Evolutionary conservation across 2,888 invertebrate genomes (phyloP).

Genomic region (Empis stercorea): DNA sequence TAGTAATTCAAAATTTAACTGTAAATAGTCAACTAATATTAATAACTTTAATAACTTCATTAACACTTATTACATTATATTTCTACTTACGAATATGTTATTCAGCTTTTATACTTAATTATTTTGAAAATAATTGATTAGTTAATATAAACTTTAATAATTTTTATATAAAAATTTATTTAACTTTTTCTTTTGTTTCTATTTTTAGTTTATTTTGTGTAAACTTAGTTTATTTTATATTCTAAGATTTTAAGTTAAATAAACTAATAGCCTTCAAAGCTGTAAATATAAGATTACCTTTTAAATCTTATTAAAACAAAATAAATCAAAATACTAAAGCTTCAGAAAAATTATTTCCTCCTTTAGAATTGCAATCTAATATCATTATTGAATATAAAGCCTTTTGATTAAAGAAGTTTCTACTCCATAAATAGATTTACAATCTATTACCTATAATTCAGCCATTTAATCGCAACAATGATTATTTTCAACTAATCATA

Average conservation of each 20-base stretch:
- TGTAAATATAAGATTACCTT: conserved; percentile 40
- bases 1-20: conserved; percentile 42
- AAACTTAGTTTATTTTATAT: conserved; percentile 17
- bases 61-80: conserved; percentile 43
- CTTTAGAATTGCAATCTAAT: conserved; percentile 51
- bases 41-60: conserved; percentile 38
- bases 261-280: conserved; percentile 53
- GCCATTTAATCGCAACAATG: conserved; percentile 53
- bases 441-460: conserved; percentile 48
- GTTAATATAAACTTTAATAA: conserved; percentile 30
- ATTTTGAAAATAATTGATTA: conserved; percentile 38
- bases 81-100: conserved; percentile 43
- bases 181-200: conserved; percentile 20
- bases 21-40: conserved; percentile 34
- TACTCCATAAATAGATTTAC: conserved; percentile 46
- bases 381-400: conserved; percentile 35
- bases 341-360: conserved; percentile 22
- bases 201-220: conserved; percentile 23
- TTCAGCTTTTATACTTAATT: conserved; percentile 38
- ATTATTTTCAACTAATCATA: conserved; percentile 59
- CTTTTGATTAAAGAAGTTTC: background rate
- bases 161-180: conserved; percentile 19
- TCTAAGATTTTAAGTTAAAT: conserved; percentile 45
- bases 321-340: conserved; percentile 2
- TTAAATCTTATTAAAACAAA: conserved; percentile 41